phyloP scores from a whole-genome alignment of 2,797 vertebrate species.

The Capromys pilorides region DNA sequence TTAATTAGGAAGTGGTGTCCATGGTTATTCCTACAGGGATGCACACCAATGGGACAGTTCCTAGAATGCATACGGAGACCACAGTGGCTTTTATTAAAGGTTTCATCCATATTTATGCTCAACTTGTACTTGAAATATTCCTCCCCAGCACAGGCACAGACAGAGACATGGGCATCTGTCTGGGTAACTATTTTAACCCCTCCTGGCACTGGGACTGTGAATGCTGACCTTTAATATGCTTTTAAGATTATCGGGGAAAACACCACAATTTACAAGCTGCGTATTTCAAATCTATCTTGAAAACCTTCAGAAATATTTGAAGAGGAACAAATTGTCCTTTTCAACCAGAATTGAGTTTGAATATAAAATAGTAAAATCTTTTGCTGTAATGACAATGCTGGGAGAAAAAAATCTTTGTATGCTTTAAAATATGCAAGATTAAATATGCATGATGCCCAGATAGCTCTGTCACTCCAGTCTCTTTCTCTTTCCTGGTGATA shows the following conservation, averaged over 20 bases:
- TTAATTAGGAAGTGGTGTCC: background rate
- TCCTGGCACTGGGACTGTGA: background rate
- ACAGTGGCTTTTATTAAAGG: background rate
- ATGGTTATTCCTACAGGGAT: background rate
- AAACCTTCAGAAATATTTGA: slow-evolving; percentile 55
- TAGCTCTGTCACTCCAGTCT: background rate
- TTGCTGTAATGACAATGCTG: slow-evolving; percentile 36
- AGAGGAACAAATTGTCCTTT: slow-evolving; percentile 61
- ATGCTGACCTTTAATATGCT: background rate
- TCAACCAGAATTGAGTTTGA: slow-evolving; percentile 55
- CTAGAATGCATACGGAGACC: background rate
- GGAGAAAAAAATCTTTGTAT: background rate
- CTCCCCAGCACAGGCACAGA: background rate
- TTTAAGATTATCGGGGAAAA: background rate
- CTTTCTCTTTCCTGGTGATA: background rate
- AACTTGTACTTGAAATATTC: background rate
- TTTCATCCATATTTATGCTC: background rate
- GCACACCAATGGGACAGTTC: background rate
- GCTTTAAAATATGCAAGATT: background rate
- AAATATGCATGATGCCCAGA: slow-evolving; percentile 55
- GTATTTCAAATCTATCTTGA: slow-evolving; percentile 60
- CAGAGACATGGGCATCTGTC: background rate
- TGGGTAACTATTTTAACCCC: background rate
- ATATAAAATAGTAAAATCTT: slow-evolving; percentile 46
- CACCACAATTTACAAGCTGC: slow-evolving; percentile 17